Evolutionary conservation across 1,140 invertebrate species (phyloP), one percentile per base, ranked within the genome.

Genomic region (Bombus soroeensis): DNA sequence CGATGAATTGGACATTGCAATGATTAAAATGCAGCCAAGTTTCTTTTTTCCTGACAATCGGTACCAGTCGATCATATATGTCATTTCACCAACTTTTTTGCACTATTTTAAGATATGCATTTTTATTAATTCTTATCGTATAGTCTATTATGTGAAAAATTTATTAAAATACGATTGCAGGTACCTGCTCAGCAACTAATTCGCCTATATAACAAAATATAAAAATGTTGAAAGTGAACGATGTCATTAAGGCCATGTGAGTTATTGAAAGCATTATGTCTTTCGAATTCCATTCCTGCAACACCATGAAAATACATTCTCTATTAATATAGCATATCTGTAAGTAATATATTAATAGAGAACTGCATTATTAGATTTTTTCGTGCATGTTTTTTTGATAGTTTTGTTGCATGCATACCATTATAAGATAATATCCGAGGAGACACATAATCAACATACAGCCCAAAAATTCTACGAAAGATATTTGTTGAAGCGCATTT

Each of bases 161-260:
- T 13, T 1, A 13, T 3, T n/a, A 10, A 47, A 66, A n/a, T 68
- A 68, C 22, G 1, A 10, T 34, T 68, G 18, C 66, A 39, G 37
- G 39, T 77, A 92, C 92, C 87, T 92, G 82, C 68, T 84, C 74
- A 10, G 85, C 85, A 4, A 93, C 73, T 41, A 87, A 64, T 66
- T 93, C 92, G 0, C 92, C 91, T 57, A 92, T 89, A 41, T 92
- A 92, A 88, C 92, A 93, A 87, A 91, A 91, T 86, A 92, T 87
- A 53, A 92, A 92, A 53, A 93, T 90, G 78, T 93, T 92, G 18
- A 90, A 90, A 1, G 70, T 75, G 5, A 91, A 71, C 0, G 89
- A 90, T 25, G 74, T n/a, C 2, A 89, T 28, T 9, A 92, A 18
- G 1, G 79, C 59, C 4, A 59, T 15, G 75, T 70, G 88, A 6